phyloP scores from a whole-genome alignment of 1,140 invertebrate genomes.

The Drosophila kanapiae region DNA sequence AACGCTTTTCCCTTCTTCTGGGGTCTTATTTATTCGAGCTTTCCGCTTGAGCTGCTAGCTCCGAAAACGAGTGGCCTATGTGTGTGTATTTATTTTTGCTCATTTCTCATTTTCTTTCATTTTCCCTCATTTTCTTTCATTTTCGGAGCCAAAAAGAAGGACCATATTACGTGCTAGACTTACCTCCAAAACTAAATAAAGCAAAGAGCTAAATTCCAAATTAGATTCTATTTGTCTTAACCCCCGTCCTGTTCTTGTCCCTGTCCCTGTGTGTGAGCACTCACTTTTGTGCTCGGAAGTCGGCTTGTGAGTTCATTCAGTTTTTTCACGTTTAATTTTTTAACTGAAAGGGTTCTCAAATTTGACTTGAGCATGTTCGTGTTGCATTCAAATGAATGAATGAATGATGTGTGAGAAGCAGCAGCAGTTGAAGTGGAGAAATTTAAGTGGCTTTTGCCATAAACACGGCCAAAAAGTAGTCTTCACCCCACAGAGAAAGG shows the following conservation, averaged over 20 bases:
- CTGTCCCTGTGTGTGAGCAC: not conserved
- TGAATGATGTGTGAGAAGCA: conserved; percentile 30
- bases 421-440: conserved; percentile 10
- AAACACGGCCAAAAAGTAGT: conserved; percentile 10
- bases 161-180: conserved; percentile 43
- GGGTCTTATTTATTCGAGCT: conserved; percentile 58
- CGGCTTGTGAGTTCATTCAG: conserved; percentile 31
- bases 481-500: not conserved
- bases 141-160: conserved; percentile 33
- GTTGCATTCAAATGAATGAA: conserved; percentile 25
- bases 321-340: conserved; percentile 13
- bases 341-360: conserved; percentile 19
- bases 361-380: conserved; percentile 24
- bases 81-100: conserved; percentile 64
- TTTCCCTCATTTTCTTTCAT: conserved; percentile 60
- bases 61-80: conserved; percentile 46
- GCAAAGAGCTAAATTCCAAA: conserved; percentile 55
- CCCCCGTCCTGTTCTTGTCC: too few species aligned
- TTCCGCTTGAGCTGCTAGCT: conserved; percentile 44
- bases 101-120: conserved; percentile 72
- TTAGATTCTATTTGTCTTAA: conserved; percentile 64
- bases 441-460: conserved; percentile 16
- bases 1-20: conserved; percentile 31
- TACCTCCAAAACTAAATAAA: conserved; percentile 54
- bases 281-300: not conserved